Base-by-base conservation (phyloP, 2,888 invertebrate species). In the Proisotoma minuta region DNA sequence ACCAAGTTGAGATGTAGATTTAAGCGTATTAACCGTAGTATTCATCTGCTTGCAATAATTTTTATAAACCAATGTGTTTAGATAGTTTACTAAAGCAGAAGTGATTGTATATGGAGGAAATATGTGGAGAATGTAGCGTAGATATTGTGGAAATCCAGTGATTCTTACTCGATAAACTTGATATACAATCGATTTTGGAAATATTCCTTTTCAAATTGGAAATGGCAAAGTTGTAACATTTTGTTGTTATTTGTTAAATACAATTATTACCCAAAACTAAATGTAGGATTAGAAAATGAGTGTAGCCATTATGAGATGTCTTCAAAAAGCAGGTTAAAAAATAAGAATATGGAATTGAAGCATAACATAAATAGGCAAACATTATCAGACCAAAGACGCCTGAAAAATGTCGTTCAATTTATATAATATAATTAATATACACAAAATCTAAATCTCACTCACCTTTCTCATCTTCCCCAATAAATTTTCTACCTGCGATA, bases 71-170 rank as follows among this genome's bases (percentile, higher is more conserved):
- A 59, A 29, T 26, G 59, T 43, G 10, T 63, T 53, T 27, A 68
- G 48, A 29, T 51, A 68, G 15, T 64, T 58, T 10, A 65, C 57
- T 10, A 66, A 50, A 1, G 69, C 66, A 0, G 65, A 65, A 4
- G 66, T 69, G 8, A 69, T 34, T 3, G 63, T 53, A 27, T 66
- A 69, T 0, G 65, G 65, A 1, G 69, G 69, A 28, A 61, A 69
- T 22, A 63, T 40, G 53, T 65, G 60, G 1, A 65, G 18, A 0
- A 61, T 8, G 15, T 62, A 68, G 0, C 62, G 53, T 2, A 63
- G 18, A 1, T 18, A n/a, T 1, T 20, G 10, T 3, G 22, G n/a
- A 18, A 60, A 43, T 2, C 18, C 49, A 1, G 12, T 22, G 4
- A 43, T 53, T n/a, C 39, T 15, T 2, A 49, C 28, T 23, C 62